A percentile compares a stretch with the other conserved stretches of the same genome.
phyloP scores from a whole-genome alignment of 1,140 invertebrate species.

The Ditylenchus dipsaci region DNA sequence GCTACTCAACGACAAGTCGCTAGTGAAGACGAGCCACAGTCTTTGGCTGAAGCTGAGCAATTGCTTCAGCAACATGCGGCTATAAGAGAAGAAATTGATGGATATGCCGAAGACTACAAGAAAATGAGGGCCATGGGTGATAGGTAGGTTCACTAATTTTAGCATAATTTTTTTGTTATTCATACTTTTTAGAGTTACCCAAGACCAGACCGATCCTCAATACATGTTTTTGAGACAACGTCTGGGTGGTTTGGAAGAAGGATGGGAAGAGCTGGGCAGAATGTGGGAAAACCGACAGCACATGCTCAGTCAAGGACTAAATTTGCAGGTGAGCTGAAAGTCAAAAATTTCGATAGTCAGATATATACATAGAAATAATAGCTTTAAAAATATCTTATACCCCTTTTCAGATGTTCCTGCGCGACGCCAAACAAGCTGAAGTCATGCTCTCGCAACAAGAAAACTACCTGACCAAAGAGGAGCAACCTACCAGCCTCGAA shows the following conservation, averaged over 20 bases:
- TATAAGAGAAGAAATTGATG: conserved; percentile 96
- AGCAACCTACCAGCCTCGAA: conserved; percentile 85
- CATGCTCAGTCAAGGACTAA: conserved; percentile 82
- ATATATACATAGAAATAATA: too few relatives aligned
- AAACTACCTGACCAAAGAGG: conserved; percentile 86
- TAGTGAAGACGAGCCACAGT: conserved; percentile 93
- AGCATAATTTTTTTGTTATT: too few relatives aligned
- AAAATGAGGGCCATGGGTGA: conserved; percentile 99
- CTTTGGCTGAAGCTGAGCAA: conserved; percentile 90
- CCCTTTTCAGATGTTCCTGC: conserved; percentile 63
- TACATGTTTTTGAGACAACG: conserved; percentile 84
- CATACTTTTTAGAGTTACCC: conserved; percentile 68
- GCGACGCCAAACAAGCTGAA: conserved; percentile 94
- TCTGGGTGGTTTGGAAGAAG: conserved; percentile 91
- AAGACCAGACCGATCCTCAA: conserved; percentile 80
- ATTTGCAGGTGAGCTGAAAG: conserved; percentile 73
- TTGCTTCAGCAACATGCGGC: conserved; percentile 88
- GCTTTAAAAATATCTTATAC: neutral
- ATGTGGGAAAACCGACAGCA: conserved; percentile 99
- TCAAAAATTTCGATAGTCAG: conserved; percentile 73
- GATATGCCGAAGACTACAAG: conserved; percentile 75
- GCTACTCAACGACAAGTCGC: conserved; percentile 85
- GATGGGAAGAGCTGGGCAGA: conserved; percentile 95
- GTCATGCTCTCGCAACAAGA: conserved; percentile 95
- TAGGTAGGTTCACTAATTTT: conserved; percentile 50